Conservation (phyloP, 2,888 invertebrate species). For the Iselma pallidipennis region DNA sequence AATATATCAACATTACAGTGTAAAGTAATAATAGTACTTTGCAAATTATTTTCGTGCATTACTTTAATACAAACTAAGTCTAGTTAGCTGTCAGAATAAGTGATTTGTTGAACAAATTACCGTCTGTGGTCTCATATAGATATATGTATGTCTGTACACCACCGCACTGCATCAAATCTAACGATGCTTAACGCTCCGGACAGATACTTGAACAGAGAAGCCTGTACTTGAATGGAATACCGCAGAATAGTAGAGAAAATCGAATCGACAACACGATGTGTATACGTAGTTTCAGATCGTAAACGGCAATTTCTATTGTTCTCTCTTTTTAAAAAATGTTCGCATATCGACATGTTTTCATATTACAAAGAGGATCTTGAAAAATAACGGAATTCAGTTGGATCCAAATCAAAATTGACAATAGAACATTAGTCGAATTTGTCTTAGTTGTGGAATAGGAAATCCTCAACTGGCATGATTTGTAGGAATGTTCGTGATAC, state of each 20-base stretch:
- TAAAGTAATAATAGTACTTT: background rate
- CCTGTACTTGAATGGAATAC: background rate
- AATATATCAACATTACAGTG: background rate
- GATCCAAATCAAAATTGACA: background rate
- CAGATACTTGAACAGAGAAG: conserved; percentile 1
- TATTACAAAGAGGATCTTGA: background rate
- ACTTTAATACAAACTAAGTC: background rate
- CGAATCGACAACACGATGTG: background rate
- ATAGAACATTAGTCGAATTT: background rate
- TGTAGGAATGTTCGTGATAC: background rate
- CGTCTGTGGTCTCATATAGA: background rate
- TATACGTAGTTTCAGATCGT: background rate
- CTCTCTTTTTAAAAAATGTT: no score
- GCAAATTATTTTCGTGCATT: background rate
- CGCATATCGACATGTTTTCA: background rate
- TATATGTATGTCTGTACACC: background rate
- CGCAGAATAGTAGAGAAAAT: background rate
- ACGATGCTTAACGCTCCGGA: conserved; percentile 5
- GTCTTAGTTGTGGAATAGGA: background rate
- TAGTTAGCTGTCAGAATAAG: background rate
- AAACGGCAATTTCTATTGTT: background rate
- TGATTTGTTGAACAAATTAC: conserved; percentile 3
- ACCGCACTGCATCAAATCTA: conserved; percentile 4
- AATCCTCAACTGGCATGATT: background rate
- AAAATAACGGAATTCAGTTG: background rate